phyloP scores from a whole-genome alignment of 2,888 invertebrate genomes.

The Cantharis lateralis region DNA sequence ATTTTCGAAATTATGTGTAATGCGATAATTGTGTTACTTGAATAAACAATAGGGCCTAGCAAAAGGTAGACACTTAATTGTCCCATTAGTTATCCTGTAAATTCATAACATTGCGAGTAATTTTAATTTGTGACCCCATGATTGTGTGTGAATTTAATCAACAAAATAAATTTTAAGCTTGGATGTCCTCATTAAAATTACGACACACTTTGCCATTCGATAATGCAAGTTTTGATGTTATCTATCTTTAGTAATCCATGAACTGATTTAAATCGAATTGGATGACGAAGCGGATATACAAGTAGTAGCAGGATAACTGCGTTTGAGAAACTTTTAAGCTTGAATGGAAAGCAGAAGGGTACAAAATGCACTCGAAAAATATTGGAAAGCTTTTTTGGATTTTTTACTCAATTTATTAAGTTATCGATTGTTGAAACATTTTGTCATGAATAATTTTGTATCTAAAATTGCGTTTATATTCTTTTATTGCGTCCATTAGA shows the following conservation, averaged over 20 bases:
- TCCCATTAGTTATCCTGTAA: slow-evolving; percentile 14
- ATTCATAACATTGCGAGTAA: slow-evolving; percentile 8
- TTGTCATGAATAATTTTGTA: neutral
- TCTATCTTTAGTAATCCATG: neutral
- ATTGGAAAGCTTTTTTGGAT: neutral
- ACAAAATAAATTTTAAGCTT: neutral
- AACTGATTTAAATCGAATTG: slow-evolving; percentile 21
- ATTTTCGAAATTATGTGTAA: slow-evolving; percentile 20
- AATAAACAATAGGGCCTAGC: slow-evolving; percentile 22
- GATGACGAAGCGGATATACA: slow-evolving; percentile 3
- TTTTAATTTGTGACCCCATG: neutral
- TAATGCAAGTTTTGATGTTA: neutral
- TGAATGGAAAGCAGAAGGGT: neutral
- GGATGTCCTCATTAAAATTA: too few relatives aligned
- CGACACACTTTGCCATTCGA: neutral
- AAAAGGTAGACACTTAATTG: slow-evolving; percentile 17
- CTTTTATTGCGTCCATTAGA: neutral
- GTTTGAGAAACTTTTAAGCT: neutral
- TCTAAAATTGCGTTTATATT: neutral
- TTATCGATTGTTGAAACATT: neutral
- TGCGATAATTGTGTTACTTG: slow-evolving; percentile 21
- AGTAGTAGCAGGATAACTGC: neutral
- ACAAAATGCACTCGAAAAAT: neutral
- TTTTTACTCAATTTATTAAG: neutral
- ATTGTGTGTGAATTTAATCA: neutral